phyloP scores from a whole-genome alignment of 2,888 invertebrate species.

The Saturnia pavonia region DNA sequence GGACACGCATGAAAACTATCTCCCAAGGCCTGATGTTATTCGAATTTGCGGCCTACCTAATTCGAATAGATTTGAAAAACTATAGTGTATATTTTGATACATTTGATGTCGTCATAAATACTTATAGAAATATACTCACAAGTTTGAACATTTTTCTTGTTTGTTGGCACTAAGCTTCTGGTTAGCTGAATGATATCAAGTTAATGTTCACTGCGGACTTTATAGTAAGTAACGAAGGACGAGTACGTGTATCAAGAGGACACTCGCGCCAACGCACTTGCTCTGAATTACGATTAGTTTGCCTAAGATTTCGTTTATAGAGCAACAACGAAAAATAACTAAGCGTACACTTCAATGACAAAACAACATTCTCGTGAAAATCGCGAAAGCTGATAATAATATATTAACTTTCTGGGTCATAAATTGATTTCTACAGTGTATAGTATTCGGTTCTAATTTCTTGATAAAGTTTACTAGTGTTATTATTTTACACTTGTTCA shows the following conservation, averaged over 20 bases:
- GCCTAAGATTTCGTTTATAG: constrained; percentile 17
- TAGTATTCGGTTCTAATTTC: background rate
- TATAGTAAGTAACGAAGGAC: constrained; percentile 58
- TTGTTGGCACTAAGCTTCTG: constrained; percentile 40
- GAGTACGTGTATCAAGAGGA: constrained; percentile 38
- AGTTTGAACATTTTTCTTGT: constrained; percentile 68
- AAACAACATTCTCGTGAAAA: background rate
- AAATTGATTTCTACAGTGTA: background rate
- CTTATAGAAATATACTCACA: constrained; percentile 49
- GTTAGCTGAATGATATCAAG: constrained; percentile 50
- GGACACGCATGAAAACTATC: background rate
- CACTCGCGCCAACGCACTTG: constrained; percentile 29
- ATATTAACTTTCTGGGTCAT: background rate
- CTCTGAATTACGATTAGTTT: constrained; percentile 42
- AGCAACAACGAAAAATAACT: constrained; percentile 1
- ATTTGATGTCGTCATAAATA: too few species aligned
- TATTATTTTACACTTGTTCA: too few species aligned
- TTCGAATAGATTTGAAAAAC: too few species aligned
- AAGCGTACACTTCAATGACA: background rate
- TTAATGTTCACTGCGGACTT: constrained; percentile 33
- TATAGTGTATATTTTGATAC: too few species aligned
- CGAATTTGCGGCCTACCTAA: background rate
- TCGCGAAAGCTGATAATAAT: background rate
- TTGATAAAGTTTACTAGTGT: background rate
- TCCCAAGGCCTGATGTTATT: background rate